A percentile compares a stretch with the other conserved stretches of the same genome.
Conservation (phyloP, 2,113 vertebrate species). For the Pungitius pungitius region DNA sequence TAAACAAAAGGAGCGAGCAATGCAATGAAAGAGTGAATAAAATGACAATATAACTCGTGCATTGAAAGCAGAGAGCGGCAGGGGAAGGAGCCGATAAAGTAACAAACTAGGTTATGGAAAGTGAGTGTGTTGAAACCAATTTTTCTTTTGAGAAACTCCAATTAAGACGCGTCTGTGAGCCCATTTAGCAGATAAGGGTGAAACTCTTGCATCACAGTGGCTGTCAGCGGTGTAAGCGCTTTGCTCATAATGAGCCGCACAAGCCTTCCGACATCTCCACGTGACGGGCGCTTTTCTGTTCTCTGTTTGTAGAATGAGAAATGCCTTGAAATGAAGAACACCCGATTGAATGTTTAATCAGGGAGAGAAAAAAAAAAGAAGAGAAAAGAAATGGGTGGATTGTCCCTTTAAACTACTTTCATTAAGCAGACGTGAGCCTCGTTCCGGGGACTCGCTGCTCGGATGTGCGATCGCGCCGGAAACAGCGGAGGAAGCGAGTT, state of each 20-base stretch:
- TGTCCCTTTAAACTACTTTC: not conserved
- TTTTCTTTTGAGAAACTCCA: slow-evolving; percentile 17
- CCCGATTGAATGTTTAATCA: slow-evolving; percentile 18
- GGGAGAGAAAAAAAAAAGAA: too few species aligned
- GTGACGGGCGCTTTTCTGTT: slow-evolving; percentile 26
- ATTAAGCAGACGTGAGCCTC: not conserved
- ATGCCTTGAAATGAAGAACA: slow-evolving; percentile 27
- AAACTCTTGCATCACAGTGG: slow-evolving; percentile 70
- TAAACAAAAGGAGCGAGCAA: not conserved
- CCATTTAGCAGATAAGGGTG: slow-evolving; percentile 42
- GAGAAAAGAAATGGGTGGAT: too few species aligned
- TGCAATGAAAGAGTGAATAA: not conserved
- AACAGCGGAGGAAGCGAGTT: not conserved
- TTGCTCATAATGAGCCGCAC: slow-evolving; percentile 59
- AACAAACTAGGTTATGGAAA: slow-evolving; percentile 50
- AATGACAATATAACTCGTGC: not conserved
- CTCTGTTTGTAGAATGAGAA: slow-evolving; percentile 28
- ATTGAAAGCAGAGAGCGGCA: not conserved
- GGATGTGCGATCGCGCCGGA: not conserved
- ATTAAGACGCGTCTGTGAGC: slow-evolving; percentile 27
- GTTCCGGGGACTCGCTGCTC: not conserved
- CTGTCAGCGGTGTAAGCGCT: slow-evolving; percentile 49
- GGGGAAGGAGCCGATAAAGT: not conserved
- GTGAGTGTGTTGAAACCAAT: slow-evolving; percentile 28
- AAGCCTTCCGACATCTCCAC: slow-evolving; percentile 33